A percentile compares a stretch with the other conserved stretches of the same genome.
Conservation (phyloP, 2,888 invertebrate genomes). For the Aricia artaxerxes region DNA sequence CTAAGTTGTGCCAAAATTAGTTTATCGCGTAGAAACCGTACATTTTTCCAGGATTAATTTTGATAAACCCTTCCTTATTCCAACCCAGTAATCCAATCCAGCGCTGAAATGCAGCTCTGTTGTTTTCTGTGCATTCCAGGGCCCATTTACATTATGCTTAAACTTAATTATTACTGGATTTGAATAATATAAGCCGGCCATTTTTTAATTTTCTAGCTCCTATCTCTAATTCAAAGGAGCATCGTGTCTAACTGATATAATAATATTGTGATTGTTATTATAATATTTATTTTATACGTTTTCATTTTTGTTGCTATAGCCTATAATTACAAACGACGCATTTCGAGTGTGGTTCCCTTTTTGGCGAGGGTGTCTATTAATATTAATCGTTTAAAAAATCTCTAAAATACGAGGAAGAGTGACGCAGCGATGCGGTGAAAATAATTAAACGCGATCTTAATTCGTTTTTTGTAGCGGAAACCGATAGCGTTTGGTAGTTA, state of each 20-base stretch:
- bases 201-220: too few species aligned
- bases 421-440: constrained; percentile 45
- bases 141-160: too few species aligned
- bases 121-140: too few species aligned
- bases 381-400: constrained; percentile 51
- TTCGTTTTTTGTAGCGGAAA: constrained; percentile 11
- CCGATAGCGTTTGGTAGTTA: neutral
- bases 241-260: neutral
- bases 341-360: constrained; percentile 45
- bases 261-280: neutral
- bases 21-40: too few species aligned
- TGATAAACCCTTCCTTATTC: too few species aligned
- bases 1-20: too few species aligned
- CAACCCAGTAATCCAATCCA: too few species aligned
- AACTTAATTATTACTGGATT: too few species aligned
- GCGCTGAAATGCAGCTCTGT: too few species aligned
- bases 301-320: neutral
- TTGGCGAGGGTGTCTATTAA: constrained; percentile 51
- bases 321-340: constrained; percentile 43
- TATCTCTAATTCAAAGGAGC: neutral
- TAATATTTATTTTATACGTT: neutral
- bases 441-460: constrained; percentile 35
- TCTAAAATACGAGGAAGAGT: constrained; percentile 50
- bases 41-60: too few species aligned
- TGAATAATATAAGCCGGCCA: too few species aligned